Percentiles rank a stretch among this genome's conserved stretches.
phyloP scores from a whole-genome alignment of 2,888 invertebrate genomes.

The Tenthredo notha region DNA sequence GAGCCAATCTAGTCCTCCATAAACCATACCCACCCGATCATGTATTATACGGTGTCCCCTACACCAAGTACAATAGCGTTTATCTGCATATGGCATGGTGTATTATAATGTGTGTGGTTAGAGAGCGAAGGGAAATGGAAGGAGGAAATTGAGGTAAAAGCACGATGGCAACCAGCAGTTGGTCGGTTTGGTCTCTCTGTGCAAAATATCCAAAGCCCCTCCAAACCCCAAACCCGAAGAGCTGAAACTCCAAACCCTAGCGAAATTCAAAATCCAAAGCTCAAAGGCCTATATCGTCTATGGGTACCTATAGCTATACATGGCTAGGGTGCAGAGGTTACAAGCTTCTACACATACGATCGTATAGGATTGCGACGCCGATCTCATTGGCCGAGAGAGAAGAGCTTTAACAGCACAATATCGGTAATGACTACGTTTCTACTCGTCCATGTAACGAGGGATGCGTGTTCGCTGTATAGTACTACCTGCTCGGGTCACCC shows the following conservation, averaged over 20 bases:
- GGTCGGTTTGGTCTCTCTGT: not conserved
- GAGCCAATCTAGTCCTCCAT: slow-evolving; percentile 51
- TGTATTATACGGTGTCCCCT: slow-evolving; percentile 26
- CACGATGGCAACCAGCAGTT: not conserved
- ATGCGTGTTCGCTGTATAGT: not conserved
- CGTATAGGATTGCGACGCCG: not conserved
- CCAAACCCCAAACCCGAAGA: not conserved
- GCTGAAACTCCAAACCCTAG: not conserved
- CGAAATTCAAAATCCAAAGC: not conserved
- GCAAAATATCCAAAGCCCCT: not conserved
- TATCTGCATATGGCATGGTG: slow-evolving; percentile 44
- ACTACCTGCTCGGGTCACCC: not conserved
- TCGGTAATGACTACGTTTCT: slow-evolving; percentile 48
- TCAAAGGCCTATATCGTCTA: not conserved
- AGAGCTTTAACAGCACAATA: slow-evolving; percentile 13
- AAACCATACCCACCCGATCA: slow-evolving; percentile 51
- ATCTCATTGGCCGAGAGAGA: slow-evolving; percentile 14
- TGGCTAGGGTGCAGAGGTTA: not conserved
- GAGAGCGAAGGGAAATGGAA: not conserved
- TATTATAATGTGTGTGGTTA: slow-evolving; percentile 26
- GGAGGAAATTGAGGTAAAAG: slow-evolving; percentile 20
- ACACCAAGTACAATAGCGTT: slow-evolving; percentile 34
- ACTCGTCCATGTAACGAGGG: slow-evolving; percentile 33
- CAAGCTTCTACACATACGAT: slow-evolving; percentile 7
- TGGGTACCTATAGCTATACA: not conserved